Evolutionary conservation across 2,113 vertebrate genomes (phyloP).

Genomic region (Chamaetylas fuelleborni): DNA sequence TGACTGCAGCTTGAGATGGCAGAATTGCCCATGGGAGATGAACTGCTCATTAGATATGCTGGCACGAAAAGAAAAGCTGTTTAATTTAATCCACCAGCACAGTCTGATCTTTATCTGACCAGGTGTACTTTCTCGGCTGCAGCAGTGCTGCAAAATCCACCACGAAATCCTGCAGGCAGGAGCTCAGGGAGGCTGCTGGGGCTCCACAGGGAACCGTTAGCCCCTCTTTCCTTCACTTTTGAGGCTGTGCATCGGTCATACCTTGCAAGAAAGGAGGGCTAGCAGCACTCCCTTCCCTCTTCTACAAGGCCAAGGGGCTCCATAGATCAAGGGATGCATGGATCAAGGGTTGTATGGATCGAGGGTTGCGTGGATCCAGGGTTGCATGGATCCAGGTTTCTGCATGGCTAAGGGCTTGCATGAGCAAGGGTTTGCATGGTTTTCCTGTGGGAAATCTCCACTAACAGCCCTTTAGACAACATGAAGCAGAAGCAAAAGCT

Average conservation of each 20-base stretch:
- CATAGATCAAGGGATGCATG: background rate
- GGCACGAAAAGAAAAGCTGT: slow-evolving; percentile 57
- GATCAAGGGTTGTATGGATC: background rate
- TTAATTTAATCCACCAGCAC: slow-evolving; percentile 63
- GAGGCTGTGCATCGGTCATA: background rate
- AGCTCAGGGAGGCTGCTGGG: background rate
- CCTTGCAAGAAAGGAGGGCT: background rate
- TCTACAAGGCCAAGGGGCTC: background rate
- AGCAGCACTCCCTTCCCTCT: background rate
- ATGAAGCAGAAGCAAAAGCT: slow-evolving; percentile 30
- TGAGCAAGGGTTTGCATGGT: background rate
- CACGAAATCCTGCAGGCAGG: background rate
- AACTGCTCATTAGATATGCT: slow-evolving; percentile 64
- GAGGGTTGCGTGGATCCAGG: too few relatives aligned
- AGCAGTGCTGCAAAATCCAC: slow-evolving; percentile 2
- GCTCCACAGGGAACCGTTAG: background rate
- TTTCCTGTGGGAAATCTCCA: background rate
- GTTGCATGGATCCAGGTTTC: background rate
- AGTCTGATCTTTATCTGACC: slow-evolving; percentile 60
- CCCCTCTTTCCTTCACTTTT: background rate
- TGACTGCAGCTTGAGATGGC: slow-evolving; percentile 44
- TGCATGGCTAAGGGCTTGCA: background rate
- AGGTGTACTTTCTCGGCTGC: slow-evolving; percentile 54
- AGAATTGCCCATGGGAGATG: slow-evolving; percentile 61
- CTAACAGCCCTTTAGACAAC: background rate